These are phyloP conservation scores for Caenorhabditis drosophilae DNA, from an alignment of 2,888 invertebrate genomes.

Conservation along the genomic window DNA sequence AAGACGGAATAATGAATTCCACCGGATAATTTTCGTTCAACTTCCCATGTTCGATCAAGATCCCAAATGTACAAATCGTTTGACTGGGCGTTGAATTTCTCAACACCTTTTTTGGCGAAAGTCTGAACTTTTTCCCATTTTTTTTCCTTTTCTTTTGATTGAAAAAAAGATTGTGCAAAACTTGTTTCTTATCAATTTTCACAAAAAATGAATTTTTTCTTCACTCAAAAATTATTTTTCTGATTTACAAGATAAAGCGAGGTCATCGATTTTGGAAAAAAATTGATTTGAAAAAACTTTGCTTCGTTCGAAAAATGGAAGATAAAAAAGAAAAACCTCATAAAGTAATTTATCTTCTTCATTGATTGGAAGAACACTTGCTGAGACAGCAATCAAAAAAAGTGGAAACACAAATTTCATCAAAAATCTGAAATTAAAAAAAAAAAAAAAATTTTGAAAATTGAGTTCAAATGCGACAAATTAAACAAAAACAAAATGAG, in stretches of 20 bases:
- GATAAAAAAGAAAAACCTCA: constrained; percentile 11
- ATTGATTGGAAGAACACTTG: constrained; percentile 27
- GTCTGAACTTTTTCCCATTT: constrained; percentile 38
- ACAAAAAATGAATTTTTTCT: too few relatives aligned
- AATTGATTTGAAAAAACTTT: too few relatives aligned
- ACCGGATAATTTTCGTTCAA: constrained; percentile 34
- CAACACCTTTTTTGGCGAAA: constrained; percentile 46
- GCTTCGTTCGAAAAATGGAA: too few relatives aligned
- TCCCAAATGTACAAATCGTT: constrained; percentile 51
- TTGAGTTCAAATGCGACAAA: neutral
- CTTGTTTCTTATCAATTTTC: too few relatives aligned
- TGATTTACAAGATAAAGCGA: too few relatives aligned
- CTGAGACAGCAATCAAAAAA: neutral
- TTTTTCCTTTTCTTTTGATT: too few relatives aligned
- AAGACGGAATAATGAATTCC: constrained; percentile 55
- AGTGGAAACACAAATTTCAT: neutral
- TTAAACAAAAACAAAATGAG: neutral
- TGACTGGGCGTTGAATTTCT: constrained; percentile 52
- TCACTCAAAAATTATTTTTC: too few relatives aligned
- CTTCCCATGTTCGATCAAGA: constrained; percentile 45
- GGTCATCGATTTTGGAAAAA: too few relatives aligned
- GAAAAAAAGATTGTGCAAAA: too few relatives aligned
- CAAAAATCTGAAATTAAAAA: neutral
- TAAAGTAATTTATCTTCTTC: constrained; percentile 35
- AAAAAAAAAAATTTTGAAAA: neutral